Conservation (phyloP, 2,113 vertebrate genomes). For the Neodon shergylaensis region DNA sequence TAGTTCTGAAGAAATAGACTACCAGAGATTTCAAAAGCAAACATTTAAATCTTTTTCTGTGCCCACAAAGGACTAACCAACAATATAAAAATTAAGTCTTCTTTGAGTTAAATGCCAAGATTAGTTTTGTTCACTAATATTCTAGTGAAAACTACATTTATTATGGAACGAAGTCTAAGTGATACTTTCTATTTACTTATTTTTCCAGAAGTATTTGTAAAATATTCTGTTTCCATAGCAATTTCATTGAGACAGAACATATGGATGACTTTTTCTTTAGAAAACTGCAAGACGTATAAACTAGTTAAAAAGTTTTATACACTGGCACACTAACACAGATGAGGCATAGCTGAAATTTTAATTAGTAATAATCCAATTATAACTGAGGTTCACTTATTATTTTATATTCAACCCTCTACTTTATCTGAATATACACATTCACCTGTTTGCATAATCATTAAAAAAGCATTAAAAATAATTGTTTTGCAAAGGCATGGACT, state of each 20-base stretch:
- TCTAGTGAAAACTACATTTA: not conserved
- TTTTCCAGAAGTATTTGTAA: slow-evolving; percentile 50
- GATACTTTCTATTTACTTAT: not conserved
- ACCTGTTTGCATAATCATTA: not conserved
- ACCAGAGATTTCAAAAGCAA: not conserved
- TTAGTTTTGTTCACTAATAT: not conserved
- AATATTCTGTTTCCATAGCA: slow-evolving; percentile 13
- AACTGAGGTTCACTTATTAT: not conserved
- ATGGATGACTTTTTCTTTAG: not conserved
- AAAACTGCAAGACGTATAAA: not conserved
- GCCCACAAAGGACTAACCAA: not conserved
- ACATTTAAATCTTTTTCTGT: not conserved
- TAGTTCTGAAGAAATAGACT: not conserved
- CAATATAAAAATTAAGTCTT: not conserved
- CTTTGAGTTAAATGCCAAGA: not conserved
- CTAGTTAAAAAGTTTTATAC: slow-evolving; percentile 11
- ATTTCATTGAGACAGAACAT: not conserved
- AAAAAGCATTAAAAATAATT: slow-evolving; percentile 37
- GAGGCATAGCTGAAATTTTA: not conserved
- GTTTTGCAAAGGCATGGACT: not conserved
- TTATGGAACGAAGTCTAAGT: slow-evolving; percentile 23
- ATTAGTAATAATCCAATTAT: slow-evolving; percentile 23
- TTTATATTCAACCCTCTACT: not conserved
- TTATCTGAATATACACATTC: not conserved
- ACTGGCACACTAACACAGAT: not conserved